These are phyloP conservation scores for Monopis laevigella DNA, from an alignment of 2,888 invertebrate species.

Conservation along the genomic window DNA sequence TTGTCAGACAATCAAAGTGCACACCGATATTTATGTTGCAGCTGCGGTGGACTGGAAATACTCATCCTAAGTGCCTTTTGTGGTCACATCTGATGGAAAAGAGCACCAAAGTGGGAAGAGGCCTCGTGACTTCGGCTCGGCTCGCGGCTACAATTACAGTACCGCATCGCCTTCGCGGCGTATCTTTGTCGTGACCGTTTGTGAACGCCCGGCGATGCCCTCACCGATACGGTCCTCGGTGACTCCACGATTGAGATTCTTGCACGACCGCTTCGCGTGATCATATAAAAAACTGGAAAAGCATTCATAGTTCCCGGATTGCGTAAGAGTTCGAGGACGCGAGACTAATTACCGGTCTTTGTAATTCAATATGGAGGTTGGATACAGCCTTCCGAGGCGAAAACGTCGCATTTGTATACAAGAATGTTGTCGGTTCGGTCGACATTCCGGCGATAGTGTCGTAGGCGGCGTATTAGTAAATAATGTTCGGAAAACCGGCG, in stretches of 20 bases:
- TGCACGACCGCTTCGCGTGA: slow-evolving; percentile 6
- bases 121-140: slow-evolving; percentile 44
- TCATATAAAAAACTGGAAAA: slow-evolving; percentile 5
- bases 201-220: slow-evolving; percentile 55
- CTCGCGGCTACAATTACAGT: slow-evolving; percentile 53
- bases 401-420: slow-evolving; percentile 46
- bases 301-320: not conserved
- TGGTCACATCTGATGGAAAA: not conserved
- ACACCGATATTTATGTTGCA: too few relatives aligned
- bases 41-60: too few relatives aligned
- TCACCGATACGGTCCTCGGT: slow-evolving; percentile 42
- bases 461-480: slow-evolving; percentile 55
- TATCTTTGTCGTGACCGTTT: slow-evolving; percentile 55
- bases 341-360: slow-evolving; percentile 4
- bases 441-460: slow-evolving; percentile 41
- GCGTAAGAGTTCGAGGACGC: slow-evolving; percentile 9
- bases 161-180: slow-evolving; percentile 43
- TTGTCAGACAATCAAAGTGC: not conserved
- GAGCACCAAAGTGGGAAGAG: not conserved
- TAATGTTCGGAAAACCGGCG: slow-evolving; percentile 33
- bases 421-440: slow-evolving; percentile 56
- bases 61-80: too few relatives aligned
- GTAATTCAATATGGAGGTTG: slow-evolving; percentile 3
- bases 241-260: slow-evolving; percentile 1
- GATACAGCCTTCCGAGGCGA: slow-evolving; percentile 19